phyloP scores from a whole-genome alignment of 2,797 vertebrate species.

The Phoeniculus purpureus region DNA sequence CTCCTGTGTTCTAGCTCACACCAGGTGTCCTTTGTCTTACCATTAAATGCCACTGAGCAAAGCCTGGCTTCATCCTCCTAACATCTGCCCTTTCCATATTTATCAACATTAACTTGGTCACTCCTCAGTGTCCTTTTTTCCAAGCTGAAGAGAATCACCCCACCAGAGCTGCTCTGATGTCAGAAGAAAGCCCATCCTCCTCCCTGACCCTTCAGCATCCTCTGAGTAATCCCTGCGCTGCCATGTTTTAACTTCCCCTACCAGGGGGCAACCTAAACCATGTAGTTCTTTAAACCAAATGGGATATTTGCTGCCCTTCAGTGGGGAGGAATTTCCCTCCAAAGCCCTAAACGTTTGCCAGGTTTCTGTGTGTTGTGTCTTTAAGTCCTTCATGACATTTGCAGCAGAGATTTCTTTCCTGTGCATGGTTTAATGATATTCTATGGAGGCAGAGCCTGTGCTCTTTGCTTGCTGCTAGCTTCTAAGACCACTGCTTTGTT shows the following conservation, averaged over 20 bases:
- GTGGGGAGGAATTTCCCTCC: not conserved
- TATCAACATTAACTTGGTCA: too few species aligned
- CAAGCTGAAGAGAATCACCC: not conserved
- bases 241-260: rapidly evolving
- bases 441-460: not conserved
- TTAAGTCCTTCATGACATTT: not conserved
- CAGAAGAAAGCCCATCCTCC: not conserved
- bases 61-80: too few species aligned
- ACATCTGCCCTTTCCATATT: too few species aligned
- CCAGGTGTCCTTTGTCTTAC: too few species aligned
- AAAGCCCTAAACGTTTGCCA: rapidly evolving
- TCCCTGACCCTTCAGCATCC: not conserved
- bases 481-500: not conserved
- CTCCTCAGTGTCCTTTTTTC: too few species aligned
- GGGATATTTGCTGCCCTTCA: not conserved
- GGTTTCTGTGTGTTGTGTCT: not conserved
- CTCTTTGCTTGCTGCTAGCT: not conserved
- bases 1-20: too few species aligned
- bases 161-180: rapidly evolving
- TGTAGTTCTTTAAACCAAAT: rapidly evolving
- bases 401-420: not conserved
- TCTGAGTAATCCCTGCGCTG: rapidly evolving
- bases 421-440: not conserved
- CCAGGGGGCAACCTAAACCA: not conserved
- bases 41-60: too few species aligned